A percentile compares a stretch with the other conserved stretches of the same genome.
Evolutionary conservation across 1,140 invertebrate genomes (phyloP).

Genomic region (Agraylea sexmaculata): DNA sequence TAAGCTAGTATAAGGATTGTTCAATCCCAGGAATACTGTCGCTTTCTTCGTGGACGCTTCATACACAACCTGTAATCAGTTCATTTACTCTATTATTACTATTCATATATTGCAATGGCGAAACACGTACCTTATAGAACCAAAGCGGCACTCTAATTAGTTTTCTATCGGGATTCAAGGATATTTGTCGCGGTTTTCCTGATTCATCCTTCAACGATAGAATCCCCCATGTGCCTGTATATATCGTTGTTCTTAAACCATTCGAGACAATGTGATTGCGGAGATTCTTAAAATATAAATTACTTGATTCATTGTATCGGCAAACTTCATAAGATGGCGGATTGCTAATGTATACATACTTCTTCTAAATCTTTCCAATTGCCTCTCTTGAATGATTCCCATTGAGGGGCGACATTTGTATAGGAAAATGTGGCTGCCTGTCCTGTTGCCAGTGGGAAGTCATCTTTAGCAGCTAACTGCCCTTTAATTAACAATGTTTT

Average conservation of each 20-base stretch:
- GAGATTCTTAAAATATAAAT: constrained; percentile 28
- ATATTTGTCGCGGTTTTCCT: constrained; percentile 26
- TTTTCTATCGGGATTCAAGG: constrained; percentile 23
- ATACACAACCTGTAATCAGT: constrained; percentile 39
- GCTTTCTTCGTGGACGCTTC: constrained; percentile 37
- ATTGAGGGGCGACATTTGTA: too few species aligned
- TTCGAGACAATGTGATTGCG: constrained; percentile 28
- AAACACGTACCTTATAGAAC: constrained; percentile 36
- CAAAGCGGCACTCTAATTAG: constrained; percentile 32
- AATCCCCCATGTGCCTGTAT: constrained; percentile 34
- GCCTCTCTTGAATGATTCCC: too few species aligned
- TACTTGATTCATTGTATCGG: too few species aligned
- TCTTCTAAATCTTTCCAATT: too few species aligned
- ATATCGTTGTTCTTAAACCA: constrained; percentile 29
- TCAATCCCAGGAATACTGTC: constrained; percentile 48
- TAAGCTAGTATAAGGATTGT: constrained; percentile 46
- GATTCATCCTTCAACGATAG: constrained; percentile 27
- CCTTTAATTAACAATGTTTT: too few species aligned
- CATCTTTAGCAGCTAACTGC: too few species aligned
- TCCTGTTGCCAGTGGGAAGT: too few species aligned
- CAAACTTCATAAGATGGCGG: too few species aligned
- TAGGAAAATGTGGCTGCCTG: too few species aligned
- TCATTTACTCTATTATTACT: neutral
- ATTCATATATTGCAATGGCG: too few species aligned
- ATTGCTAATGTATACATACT: too few species aligned